Percentiles rank a stretch among this genome's conserved stretches.
Evolutionary conservation across 2,888 invertebrate species (phyloP).

Genomic region (Acanthosoma haemorrhoidale): DNA sequence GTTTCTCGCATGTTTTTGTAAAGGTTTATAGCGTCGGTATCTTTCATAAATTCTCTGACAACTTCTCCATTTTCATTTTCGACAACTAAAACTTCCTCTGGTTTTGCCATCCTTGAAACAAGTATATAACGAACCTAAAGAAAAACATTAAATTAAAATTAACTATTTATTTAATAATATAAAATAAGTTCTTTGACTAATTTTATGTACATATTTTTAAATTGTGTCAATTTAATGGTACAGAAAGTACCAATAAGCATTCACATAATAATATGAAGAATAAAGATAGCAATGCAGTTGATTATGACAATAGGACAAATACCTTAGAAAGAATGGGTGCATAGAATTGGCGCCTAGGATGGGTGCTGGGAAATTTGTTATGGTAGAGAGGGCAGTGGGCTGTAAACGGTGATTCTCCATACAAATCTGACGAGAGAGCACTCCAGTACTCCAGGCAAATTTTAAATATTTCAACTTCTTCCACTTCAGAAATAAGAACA

Average conservation of each 20-base stretch:
- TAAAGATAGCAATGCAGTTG: background rate
- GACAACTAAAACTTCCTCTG: slow-evolving; percentile 98
- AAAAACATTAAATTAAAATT: background rate
- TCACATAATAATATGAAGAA: no score
- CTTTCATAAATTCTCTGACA: slow-evolving; percentile 99
- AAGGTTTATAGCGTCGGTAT: slow-evolving; percentile 97
- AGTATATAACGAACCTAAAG: slow-evolving; percentile 80
- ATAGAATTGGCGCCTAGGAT: slow-evolving; percentile 62
- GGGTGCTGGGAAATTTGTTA: slow-evolving; percentile 46
- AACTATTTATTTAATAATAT: no score
- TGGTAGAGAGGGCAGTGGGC: slow-evolving; percentile 43
- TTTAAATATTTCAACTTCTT: slow-evolving; percentile 99
- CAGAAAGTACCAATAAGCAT: no score
- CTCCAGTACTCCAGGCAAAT: slow-evolving; percentile 99
- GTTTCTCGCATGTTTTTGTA: slow-evolving; percentile 99
- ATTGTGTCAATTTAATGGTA: no score
- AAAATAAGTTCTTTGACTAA: no score
- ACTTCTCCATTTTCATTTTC: slow-evolving; percentile 99
- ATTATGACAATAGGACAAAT: slow-evolving; percentile 7
- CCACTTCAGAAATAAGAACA: slow-evolving; percentile 92
- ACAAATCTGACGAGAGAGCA: slow-evolving; percentile 83
- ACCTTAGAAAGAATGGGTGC: slow-evolving; percentile 72
- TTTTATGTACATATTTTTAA: no score
- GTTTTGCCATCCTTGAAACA: slow-evolving; percentile 99
- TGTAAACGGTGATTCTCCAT: slow-evolving; percentile 72